Percentiles rank a stretch among this genome's conserved stretches.
Conservation (phyloP, 2,888 invertebrate species). For the Mythimna vitellina region DNA sequence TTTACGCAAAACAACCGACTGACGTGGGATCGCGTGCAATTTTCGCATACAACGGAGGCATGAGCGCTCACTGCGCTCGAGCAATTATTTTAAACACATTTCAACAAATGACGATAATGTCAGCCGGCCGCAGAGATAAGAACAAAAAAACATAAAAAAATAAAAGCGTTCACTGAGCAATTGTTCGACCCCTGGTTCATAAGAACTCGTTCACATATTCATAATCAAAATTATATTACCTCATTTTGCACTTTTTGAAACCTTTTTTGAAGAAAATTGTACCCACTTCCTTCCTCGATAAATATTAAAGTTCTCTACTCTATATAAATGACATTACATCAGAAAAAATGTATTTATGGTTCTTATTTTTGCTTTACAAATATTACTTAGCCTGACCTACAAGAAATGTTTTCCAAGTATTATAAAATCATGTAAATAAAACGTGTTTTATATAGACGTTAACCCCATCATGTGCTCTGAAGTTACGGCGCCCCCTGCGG, state of each 20-base stretch:
- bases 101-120: conserved; percentile 90
- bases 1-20: conserved; percentile 83
- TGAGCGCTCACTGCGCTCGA: conserved; percentile 83
- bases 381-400: conserved; percentile 50
- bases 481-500: conserved; percentile 77
- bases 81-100: conserved; percentile 91
- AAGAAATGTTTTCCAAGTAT: conserved; percentile 57
- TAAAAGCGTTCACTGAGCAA: conserved; percentile 79
- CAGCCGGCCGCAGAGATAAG: conserved; percentile 83
- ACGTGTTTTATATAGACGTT: conserved; percentile 73
- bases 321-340: conserved; percentile 10
- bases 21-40: conserved; percentile 87
- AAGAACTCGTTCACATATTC: conserved; percentile 67
- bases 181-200: conserved; percentile 75
- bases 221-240: conserved; percentile 44
- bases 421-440: conserved; percentile 64
- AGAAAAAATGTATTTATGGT: conserved; percentile 13
- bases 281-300: conserved; percentile 21
- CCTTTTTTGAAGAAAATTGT: conserved; percentile 21
- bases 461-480: conserved; percentile 71
- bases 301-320: conserved; percentile 2
- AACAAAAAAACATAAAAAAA: conserved; percentile 78
- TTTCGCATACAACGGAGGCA: conserved; percentile 84
- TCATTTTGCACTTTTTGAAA: conserved; percentile 33
- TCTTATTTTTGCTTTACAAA: conserved; percentile 35